Evolutionary conservation across 2,888 invertebrate species (phyloP), one percentile per base, ranked within the genome.

Genomic region (Dendrolimus pini): DNA sequence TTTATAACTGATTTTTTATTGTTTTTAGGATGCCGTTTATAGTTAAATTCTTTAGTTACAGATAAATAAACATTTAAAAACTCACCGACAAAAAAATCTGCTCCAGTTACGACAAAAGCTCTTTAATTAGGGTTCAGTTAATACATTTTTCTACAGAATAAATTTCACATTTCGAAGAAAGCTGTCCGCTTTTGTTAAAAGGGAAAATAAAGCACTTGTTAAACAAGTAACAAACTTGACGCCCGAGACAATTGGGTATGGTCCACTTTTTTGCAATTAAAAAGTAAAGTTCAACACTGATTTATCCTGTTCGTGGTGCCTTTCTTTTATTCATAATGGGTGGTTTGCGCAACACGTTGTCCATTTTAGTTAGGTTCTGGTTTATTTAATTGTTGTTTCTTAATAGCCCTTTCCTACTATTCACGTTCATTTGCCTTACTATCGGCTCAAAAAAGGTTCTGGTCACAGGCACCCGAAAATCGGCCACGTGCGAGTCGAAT

Each of bases 241-340:
- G 47, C 47, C 47, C 41, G 53, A 47, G 57, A 59, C 59, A 59
- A 59, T 59, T 55, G 59, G 57, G 47, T 53, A 7, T 55, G 57
- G 55, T 57, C 57, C 52, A 57, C 53, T 57, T 59, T 59, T 59
- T 59, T 59, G 59, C 59, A 59, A 59, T 59, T 59, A 59, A 56
- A 55, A 59, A 59, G 57, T 57, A 56, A 55, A 54, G 54, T 54
- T n/a, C 41, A 41, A 30, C 54, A n/a, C 54, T 14, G 54, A 54
- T 14, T 54, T 14, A 54, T 54, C 30, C 55, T 56, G 54, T 53
- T 41, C 56, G 47, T 57, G 56, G 47, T 57, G 18, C 55, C 47
- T 47, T 47, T 47, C 47, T 47, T 47, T 47, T 47, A 47, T 47
- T 47, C 47, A 47, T 47, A 47, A 47, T 2, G 2, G 47, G 47